Conservation (phyloP, 2,113 vertebrate species). For the Kryptolebias marmoratus region DNA sequence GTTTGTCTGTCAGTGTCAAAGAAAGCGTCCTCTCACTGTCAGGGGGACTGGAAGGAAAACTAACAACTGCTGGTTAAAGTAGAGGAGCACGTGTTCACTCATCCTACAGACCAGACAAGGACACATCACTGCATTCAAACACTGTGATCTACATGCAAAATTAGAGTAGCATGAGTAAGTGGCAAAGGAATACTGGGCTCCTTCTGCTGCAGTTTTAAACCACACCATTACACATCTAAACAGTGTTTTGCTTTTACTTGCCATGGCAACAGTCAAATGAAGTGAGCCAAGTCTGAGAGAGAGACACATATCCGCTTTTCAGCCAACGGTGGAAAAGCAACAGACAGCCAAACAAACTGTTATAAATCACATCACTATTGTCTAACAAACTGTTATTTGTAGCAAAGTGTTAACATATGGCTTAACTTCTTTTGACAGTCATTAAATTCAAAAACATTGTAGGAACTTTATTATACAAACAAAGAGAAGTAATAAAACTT, state of each 20-base stretch:
- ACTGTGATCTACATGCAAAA: conserved; percentile 44
- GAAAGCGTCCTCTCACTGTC: conserved; percentile 28
- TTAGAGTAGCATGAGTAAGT: conserved; percentile 35
- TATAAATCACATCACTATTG: neutral
- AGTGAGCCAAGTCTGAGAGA: conserved; percentile 51
- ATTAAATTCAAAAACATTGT: too few relatives aligned
- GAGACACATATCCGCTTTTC: conserved; percentile 56
- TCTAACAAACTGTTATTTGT: neutral
- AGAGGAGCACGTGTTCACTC: conserved; percentile 13
- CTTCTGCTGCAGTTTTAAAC: conserved; percentile 45
- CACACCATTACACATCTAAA: conserved; percentile 59
- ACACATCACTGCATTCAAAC: conserved; percentile 2
- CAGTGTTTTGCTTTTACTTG: conserved; percentile 55
- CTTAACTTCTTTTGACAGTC: neutral
- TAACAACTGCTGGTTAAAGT: conserved; percentile 15
- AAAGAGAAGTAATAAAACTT: neutral
- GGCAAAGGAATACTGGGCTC: conserved; percentile 40
- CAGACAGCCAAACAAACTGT: conserved; percentile 62
- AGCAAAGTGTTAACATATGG: conserved; percentile 10
- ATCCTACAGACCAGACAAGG: conserved; percentile 7
- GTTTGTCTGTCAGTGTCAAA: conserved; percentile 64
- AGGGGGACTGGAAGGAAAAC: conserved; percentile 22
- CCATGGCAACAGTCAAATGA: conserved; percentile 72
- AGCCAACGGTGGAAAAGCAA: conserved; percentile 27
- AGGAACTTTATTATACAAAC: neutral